phyloP scores from a whole-genome alignment of 2,113 vertebrate genomes.

The Leucoraja erinaceus region DNA sequence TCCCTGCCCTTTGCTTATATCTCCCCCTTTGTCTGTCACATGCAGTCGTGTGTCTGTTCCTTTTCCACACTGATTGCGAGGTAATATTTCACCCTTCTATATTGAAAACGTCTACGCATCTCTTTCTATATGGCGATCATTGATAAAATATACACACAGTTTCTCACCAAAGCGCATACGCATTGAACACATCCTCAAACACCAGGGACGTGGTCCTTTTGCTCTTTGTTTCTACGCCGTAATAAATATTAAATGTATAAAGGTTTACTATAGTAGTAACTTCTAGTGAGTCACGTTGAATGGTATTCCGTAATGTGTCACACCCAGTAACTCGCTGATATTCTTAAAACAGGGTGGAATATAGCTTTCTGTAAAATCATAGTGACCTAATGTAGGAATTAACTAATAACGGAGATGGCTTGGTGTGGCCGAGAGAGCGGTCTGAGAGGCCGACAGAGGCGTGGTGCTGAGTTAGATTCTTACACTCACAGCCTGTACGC shows the following conservation, averaged over 20 bases:
- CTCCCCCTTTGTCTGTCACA: not conserved
- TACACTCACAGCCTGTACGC: not conserved
- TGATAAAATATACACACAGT: not conserved
- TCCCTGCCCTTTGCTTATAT: not conserved
- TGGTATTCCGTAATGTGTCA: not conserved
- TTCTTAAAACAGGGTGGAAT: not conserved
- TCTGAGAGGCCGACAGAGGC: not conserved
- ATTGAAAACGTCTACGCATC: no score
- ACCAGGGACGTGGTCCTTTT: not conserved
- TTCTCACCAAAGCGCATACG: not conserved
- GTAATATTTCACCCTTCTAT: no score
- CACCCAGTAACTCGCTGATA: not conserved
- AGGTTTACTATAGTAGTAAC: not conserved
- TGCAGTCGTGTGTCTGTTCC: not conserved
- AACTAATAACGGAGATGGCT: not conserved
- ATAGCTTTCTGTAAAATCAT: not conserved
- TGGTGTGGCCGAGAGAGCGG: not conserved
- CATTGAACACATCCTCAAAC: not conserved
- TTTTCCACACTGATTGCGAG: not conserved
- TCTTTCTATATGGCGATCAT: not conserved
- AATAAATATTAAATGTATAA: not conserved
- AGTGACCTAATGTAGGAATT: not conserved
- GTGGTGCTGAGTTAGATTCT: not conserved
- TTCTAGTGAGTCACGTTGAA: no score
- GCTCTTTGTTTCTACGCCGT: not conserved